phyloP scores from a whole-genome alignment of 2,888 invertebrate species.

The Lasiommata megera region DNA sequence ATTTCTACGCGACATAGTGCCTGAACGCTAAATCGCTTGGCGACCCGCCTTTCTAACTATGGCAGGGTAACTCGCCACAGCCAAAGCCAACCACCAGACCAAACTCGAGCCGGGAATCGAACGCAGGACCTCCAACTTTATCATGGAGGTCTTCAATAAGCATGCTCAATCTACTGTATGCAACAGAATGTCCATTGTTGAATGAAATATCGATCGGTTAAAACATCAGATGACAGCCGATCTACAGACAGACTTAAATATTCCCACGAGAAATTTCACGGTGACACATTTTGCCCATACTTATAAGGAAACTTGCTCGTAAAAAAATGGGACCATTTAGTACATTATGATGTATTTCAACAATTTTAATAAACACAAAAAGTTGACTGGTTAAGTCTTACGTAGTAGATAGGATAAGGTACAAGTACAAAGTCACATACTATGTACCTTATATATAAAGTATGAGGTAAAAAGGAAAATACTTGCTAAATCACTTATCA shows the following conservation, averaged over 20 bases:
- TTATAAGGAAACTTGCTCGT: slow-evolving; percentile 19
- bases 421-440: too few relatives aligned
- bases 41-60: too few relatives aligned
- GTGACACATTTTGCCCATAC: slow-evolving; percentile 22
- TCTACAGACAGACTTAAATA: slow-evolving; percentile 4
- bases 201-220: slow-evolving; percentile 3
- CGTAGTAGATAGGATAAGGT: background rate
- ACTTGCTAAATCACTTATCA: too few relatives aligned
- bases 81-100: too few relatives aligned
- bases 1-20: too few relatives aligned
- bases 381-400: background rate
- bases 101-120: too few relatives aligned
- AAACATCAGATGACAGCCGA: slow-evolving; percentile 7
- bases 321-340: slow-evolving; percentile 10
- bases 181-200: slow-evolving; percentile 8
- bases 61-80: too few relatives aligned
- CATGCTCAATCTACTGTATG: background rate
- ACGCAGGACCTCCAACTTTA: too few relatives aligned
- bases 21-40: too few relatives aligned
- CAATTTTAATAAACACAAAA: slow-evolving; percentile 16
- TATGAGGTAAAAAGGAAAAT: too few relatives aligned
- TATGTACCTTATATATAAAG: too few relatives aligned
- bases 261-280: slow-evolving; percentile 23
- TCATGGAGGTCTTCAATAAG: too few relatives aligned
- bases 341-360: slow-evolving; percentile 8